These are phyloP conservation scores for Drosophila bocqueti DNA, from an alignment of 1,140 invertebrate species.

Conservation along the genomic window DNA sequence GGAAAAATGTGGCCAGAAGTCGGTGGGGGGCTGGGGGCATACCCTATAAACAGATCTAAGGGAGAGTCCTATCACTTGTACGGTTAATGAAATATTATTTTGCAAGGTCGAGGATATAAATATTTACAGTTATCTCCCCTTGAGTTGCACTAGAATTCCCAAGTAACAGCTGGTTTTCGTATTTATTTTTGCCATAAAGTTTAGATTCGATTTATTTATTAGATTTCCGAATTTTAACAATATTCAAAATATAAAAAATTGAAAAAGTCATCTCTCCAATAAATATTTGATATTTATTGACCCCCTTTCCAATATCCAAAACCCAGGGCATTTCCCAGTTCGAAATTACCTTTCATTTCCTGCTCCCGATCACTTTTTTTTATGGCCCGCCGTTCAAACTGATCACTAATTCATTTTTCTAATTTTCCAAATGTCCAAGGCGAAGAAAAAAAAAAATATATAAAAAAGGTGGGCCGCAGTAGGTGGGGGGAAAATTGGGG, in stretches of 20 bases:
- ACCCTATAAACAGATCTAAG: conserved; percentile 9
- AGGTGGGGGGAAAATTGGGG: conserved; percentile 5
- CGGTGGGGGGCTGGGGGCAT: not conserved
- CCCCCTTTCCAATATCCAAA: not conserved
- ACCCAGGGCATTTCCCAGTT: not conserved
- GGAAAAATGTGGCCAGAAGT: conserved; percentile 61
- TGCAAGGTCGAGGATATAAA: no score
- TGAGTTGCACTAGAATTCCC: not conserved
- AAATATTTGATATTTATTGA: not conserved
- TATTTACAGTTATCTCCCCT: no score
- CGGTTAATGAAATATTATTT: no score
- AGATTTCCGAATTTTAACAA: not conserved
- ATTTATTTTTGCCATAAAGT: not conserved
- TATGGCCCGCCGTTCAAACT: conserved; percentile 19
- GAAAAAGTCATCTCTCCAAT: not conserved
- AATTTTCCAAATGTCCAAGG: conserved; percentile 73
- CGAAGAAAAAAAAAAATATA: conserved; percentile 11
- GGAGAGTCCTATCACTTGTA: no score
- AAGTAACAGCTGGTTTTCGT: not conserved
- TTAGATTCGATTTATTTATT: not conserved
- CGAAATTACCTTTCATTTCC: not conserved
- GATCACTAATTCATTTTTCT: conserved; percentile 77
- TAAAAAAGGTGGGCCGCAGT: conserved; percentile 33
- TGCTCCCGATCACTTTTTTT: conserved; percentile 18
- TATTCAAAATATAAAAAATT: no score